Conservation (phyloP, 2,113 vertebrate species). For the Oenanthe oenanthe region DNA sequence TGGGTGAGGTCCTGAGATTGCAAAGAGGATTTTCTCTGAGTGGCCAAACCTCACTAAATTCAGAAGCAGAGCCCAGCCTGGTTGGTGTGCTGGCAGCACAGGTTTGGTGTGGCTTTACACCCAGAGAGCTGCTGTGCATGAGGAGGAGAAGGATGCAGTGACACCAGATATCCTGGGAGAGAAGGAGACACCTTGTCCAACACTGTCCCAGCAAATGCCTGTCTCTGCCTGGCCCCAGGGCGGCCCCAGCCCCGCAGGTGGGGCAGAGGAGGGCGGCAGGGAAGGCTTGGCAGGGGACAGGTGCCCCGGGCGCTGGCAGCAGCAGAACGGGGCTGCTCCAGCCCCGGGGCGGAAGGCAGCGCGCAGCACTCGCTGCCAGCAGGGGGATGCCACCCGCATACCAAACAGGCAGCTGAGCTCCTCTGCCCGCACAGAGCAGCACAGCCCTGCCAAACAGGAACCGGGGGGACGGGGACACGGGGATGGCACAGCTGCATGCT, state of each 20-base stretch:
- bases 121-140: accelerated
- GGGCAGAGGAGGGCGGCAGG: not conserved
- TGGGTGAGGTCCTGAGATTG: not conserved
- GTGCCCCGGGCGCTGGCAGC: not conserved
- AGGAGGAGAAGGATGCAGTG: not conserved
- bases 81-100: not conserved
- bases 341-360: not conserved
- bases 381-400: not conserved
- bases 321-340: not conserved
- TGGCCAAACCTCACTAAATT: not conserved
- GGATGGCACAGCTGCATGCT: not conserved
- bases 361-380: not conserved
- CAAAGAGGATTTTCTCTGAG: not conserved
- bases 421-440: not conserved
- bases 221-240: not conserved
- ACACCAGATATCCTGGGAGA: not conserved
- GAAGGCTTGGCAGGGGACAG: not conserved
- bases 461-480: not conserved
- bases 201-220: not conserved
- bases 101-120: not conserved
- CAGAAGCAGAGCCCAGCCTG: not conserved
- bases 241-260: not conserved
- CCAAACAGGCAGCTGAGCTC: constrained; percentile 14
- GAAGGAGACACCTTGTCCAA: not conserved
- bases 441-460: constrained; percentile 46